phyloP scores from a whole-genome alignment of 2,888 invertebrate genomes.

The Drosophila austrosaltans region DNA sequence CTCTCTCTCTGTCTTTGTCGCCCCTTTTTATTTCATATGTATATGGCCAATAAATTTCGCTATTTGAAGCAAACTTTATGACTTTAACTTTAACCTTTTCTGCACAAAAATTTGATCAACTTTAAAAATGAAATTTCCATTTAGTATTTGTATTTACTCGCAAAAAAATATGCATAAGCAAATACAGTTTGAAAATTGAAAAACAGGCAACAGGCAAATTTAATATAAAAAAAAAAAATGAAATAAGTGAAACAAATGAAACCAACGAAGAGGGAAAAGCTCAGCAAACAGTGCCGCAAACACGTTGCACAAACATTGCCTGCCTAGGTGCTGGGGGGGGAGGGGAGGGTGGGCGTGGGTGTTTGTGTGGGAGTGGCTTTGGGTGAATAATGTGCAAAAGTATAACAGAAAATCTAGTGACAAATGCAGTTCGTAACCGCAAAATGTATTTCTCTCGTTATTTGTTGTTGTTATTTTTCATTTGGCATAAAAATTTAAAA shows the following conservation, averaged over 20 bases:
- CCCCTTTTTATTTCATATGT: constrained; percentile 58
- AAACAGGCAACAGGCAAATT: constrained; percentile 51
- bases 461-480: constrained; percentile 25
- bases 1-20: constrained; percentile 5
- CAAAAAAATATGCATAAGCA: constrained; percentile 24
- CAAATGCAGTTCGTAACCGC: constrained; percentile 54
- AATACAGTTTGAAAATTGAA: constrained; percentile 21
- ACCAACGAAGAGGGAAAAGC: constrained; percentile 52
- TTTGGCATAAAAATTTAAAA: constrained; percentile 38
- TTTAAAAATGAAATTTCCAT: constrained; percentile 26
- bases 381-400: constrained; percentile 31
- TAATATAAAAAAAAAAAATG: constrained; percentile 49
- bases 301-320: constrained; percentile 76
- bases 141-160: constrained; percentile 32
- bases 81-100: constrained; percentile 3
- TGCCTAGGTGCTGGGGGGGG: constrained; percentile 18
- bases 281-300: constrained; percentile 71
- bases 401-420: constrained; percentile 43
- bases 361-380: constrained; percentile 3
- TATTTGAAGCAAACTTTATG: constrained; percentile 35
- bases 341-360: background rate
- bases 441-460: constrained; percentile 32
- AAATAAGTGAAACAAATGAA: constrained; percentile 12
- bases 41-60: constrained; percentile 75
- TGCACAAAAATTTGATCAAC: constrained; percentile 9